A percentile compares a stretch with the other conserved stretches of the same genome.
These are phyloP conservation scores for Danaus plexippus DNA, from an alignment of 1,140 invertebrate species.

Conservation along the genomic window DNA sequence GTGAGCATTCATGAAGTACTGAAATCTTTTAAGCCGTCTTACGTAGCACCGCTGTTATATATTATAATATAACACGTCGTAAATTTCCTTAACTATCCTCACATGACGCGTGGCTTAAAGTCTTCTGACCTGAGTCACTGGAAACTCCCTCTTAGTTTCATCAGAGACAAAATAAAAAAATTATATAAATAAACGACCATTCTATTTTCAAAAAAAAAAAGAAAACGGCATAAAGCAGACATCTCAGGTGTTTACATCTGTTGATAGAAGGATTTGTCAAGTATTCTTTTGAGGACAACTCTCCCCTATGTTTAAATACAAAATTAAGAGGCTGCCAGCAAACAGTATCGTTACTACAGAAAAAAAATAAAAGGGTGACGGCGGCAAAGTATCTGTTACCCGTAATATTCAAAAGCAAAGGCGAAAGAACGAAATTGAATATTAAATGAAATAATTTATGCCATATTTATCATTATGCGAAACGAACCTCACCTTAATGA, in stretches of 20 bases:
- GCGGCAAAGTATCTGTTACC: constrained; percentile 53
- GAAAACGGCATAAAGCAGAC: neutral
- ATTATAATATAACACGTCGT: constrained; percentile 70
- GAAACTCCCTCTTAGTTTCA: no score
- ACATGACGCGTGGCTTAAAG: constrained; percentile 47
- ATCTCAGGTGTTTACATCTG: constrained; percentile 37
- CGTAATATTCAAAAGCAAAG: constrained; percentile 49
- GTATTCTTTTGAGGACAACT: constrained; percentile 58
- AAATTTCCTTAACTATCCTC: constrained; percentile 66
- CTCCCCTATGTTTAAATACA: constrained; percentile 64
- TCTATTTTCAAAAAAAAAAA: constrained; percentile 6
- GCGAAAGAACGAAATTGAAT: constrained; percentile 69
- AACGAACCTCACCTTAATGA: constrained; percentile 71
- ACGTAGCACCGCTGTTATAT: constrained; percentile 59
- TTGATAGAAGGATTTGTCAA: constrained; percentile 53
- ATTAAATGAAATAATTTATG: constrained; percentile 72
- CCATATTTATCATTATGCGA: constrained; percentile 71
- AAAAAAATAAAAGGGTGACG: constrained; percentile 65
- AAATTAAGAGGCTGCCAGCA: constrained; percentile 64
- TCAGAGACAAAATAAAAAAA: no score
- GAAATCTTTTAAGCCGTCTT: constrained; percentile 63
- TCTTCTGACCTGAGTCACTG: constrained; percentile 15
- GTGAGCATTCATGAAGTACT: constrained; percentile 15
- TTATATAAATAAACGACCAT: no score
- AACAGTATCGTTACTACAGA: constrained; percentile 58